These are phyloP conservation scores for Colaptes auratus DNA, from an alignment of 2,113 vertebrate species.

Conservation along the genomic window DNA sequence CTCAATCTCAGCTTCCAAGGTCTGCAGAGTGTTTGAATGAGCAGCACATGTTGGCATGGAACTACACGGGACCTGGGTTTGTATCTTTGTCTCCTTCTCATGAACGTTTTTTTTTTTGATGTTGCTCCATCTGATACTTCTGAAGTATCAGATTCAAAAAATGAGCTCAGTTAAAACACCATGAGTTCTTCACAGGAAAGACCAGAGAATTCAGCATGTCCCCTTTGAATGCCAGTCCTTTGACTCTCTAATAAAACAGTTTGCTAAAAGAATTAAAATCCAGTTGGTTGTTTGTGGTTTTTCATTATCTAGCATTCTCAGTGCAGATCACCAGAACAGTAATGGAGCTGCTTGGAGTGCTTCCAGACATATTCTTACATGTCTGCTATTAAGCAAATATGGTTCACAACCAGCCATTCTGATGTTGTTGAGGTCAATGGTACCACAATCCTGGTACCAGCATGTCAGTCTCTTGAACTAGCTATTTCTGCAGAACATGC, in stretches of 20 bases:
- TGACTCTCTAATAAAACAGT: neutral
- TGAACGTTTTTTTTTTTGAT: neutral
- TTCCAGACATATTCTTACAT: neutral
- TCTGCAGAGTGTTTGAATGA: neutral
- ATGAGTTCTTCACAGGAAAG: neutral
- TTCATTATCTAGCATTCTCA: neutral
- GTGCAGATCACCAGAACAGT: neutral
- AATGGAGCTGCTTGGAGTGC: neutral
- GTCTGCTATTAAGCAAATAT: neutral
- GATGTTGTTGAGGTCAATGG: neutral
- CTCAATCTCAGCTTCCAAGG: neutral
- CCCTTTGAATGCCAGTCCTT: neutral
- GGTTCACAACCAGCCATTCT: neutral
- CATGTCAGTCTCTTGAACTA: neutral
- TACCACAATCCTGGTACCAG: neutral
- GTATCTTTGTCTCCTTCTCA: neutral
- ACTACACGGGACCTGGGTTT: neutral
- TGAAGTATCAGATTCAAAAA: neutral
- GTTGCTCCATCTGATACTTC: neutral
- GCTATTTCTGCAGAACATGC: neutral
- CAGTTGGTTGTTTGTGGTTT: neutral
- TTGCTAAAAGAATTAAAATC: neutral
- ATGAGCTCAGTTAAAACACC: neutral
- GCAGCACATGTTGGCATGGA: neutral
- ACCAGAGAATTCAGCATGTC: neutral